These are phyloP conservation scores for Corythoichthys haematopterus DNA, from an alignment of 2,113 vertebrate species.

Conservation along the genomic window DNA sequence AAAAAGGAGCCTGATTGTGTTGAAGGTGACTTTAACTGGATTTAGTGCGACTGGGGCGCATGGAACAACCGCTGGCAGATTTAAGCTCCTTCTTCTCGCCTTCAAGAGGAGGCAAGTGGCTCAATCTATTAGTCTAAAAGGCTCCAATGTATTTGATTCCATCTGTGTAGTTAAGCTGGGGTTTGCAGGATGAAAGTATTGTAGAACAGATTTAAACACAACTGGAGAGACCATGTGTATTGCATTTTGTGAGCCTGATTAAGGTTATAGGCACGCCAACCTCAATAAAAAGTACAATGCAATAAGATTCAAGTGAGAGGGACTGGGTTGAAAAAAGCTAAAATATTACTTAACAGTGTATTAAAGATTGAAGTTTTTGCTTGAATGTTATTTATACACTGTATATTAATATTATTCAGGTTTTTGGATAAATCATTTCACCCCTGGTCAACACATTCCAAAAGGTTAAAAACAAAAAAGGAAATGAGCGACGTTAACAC, in stretches of 20 bases:
- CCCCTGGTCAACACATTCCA: too few species aligned
- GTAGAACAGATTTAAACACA: conserved; percentile 72
- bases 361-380: too few species aligned
- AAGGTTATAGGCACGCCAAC: conserved; percentile 7
- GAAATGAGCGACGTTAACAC: background rate
- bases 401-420: too few species aligned
- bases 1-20: conserved; percentile 67
- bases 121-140: conserved; percentile 75
- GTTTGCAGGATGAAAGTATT: conserved; percentile 60
- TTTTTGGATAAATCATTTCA: too few species aligned
- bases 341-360: background rate
- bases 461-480: too few species aligned
- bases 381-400: too few species aligned
- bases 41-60: conserved; percentile 63
- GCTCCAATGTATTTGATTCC: conserved; percentile 74
- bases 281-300: background rate
- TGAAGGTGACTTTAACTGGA: conserved; percentile 80
- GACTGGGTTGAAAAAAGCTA: background rate
- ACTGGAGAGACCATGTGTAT: conserved; percentile 57
- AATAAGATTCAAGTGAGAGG: background rate
- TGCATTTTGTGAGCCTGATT: conserved; percentile 34
- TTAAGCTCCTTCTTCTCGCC: conserved; percentile 64
- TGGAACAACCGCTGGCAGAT: conserved; percentile 63
- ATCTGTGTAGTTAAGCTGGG: conserved; percentile 69
- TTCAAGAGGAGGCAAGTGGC: conserved; percentile 60